phyloP scores from a whole-genome alignment of 2,888 invertebrate genomes.

The Didymodactylos carnosus region DNA sequence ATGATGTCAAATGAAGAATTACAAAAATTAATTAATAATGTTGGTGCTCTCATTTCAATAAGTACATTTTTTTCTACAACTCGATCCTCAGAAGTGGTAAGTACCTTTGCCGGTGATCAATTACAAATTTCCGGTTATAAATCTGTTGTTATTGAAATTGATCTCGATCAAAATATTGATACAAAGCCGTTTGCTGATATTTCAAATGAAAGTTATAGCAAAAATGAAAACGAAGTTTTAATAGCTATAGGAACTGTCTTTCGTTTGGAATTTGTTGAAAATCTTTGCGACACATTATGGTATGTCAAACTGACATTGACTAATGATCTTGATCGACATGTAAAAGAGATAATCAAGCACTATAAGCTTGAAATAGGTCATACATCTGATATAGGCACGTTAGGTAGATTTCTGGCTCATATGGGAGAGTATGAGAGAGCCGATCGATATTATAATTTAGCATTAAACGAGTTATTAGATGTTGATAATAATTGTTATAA shows the following conservation, averaged over 20 bases:
- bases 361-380: too few species aligned
- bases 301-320: neutral
- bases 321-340: too few species aligned
- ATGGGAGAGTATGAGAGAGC: too few species aligned
- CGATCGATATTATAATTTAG: too few species aligned
- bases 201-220: too few species aligned
- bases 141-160: neutral
- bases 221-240: neutral
- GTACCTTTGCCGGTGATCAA: neutral
- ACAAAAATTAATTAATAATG: neutral
- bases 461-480: too few species aligned
- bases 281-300: neutral
- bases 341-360: too few species aligned
- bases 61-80: neutral
- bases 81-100: neutral
- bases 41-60: neutral
- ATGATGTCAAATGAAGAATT: neutral
- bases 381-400: too few species aligned
- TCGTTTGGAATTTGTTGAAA: neutral
- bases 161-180: neutral
- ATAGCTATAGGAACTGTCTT: neutral
- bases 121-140: neutral
- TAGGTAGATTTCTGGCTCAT: too few species aligned
- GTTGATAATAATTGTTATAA: too few species aligned
- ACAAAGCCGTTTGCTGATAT: neutral